Percentiles rank a stretch among this genome's conserved stretches.
phyloP scores from a whole-genome alignment of 2,797 vertebrate species.

The Rhadinocentrus ornatus region DNA sequence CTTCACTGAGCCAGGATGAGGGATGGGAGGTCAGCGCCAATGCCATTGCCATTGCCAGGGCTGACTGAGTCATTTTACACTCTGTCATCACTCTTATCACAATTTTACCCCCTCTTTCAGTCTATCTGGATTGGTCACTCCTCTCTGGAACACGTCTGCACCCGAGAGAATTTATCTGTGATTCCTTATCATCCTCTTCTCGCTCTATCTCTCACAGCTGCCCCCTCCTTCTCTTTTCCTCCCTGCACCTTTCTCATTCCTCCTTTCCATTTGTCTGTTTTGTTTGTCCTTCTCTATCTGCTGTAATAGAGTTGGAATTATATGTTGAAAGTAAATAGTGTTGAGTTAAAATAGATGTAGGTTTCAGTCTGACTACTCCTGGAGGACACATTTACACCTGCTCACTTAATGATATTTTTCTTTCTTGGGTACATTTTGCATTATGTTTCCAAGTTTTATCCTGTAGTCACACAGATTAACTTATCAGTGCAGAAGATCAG shows the following conservation, averaged over 20 bases:
- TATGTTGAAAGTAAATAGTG: slow-evolving; percentile 55
- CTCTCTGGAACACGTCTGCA: slow-evolving; percentile 71
- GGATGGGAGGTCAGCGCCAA: slow-evolving; percentile 61
- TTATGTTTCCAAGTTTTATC: slow-evolving; percentile 29
- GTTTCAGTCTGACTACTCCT: slow-evolving; percentile 16
- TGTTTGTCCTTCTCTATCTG: slow-evolving; percentile 69
- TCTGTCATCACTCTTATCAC: slow-evolving; percentile 78
- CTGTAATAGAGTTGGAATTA: slow-evolving; percentile 63
- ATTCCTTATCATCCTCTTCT: slow-evolving; percentile 74
- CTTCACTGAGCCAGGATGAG: slow-evolving; percentile 49
- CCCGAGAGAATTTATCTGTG: slow-evolving; percentile 74
- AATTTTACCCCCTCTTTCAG: slow-evolving; percentile 66
- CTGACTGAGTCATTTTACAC: slow-evolving; percentile 75
- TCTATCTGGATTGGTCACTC: slow-evolving; percentile 76
- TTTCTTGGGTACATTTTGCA: slow-evolving; percentile 34
- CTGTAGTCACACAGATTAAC: slow-evolving; percentile 48
- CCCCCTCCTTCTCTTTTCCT: slow-evolving; percentile 27
- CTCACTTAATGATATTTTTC: slow-evolving; percentile 35
- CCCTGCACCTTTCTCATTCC: slow-evolving; percentile 34
- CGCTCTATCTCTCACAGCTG: slow-evolving; percentile 51
- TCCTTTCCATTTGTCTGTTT: slow-evolving; percentile 35
- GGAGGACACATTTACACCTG: slow-evolving; percentile 20
- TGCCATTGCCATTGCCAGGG: slow-evolving; percentile 56
- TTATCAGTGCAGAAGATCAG: slow-evolving; percentile 45
- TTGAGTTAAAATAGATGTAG: slow-evolving; percentile 47